Evolutionary conservation across 2,797 vertebrate genomes (phyloP).

Genomic region (Lemur catta): DNA sequence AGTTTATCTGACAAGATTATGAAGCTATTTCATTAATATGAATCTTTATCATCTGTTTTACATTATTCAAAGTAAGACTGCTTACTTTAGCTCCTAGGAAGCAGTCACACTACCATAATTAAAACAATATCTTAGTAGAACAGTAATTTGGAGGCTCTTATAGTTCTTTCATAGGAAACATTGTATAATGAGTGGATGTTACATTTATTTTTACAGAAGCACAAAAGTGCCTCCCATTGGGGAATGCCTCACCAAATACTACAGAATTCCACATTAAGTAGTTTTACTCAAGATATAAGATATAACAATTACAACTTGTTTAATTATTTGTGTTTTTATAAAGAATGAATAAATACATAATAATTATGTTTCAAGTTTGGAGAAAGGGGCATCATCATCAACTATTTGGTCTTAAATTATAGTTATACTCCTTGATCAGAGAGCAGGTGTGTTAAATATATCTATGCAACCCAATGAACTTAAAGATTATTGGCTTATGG

Average conservation of each 20-base stretch:
- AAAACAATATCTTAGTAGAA: constrained; percentile 62
- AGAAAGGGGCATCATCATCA: not conserved
- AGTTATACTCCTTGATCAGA: not conserved
- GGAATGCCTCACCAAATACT: not conserved
- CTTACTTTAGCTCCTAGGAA: constrained; percentile 70
- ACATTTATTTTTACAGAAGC: not conserved
- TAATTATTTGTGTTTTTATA: not conserved
- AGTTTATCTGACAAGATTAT: constrained; percentile 75
- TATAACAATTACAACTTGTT: not conserved
- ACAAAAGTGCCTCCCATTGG: not conserved
- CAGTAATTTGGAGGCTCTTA: not conserved
- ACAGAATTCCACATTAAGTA: not conserved
- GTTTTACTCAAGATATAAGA: not conserved
- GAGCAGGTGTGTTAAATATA: not conserved
- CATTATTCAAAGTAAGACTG: constrained; percentile 61
- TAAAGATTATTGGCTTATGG: not conserved
- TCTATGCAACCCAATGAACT: not conserved
- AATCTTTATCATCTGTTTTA: constrained; percentile 61
- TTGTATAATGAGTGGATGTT: not conserved
- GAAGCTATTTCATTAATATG: constrained; percentile 75
- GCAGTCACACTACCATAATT: constrained; percentile 62
- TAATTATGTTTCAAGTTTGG: not conserved
- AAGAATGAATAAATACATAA: not conserved
- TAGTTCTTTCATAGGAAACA: not conserved
- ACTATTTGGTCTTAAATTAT: not conserved